Evolutionary conservation across 2,113 vertebrate genomes (phyloP).

Genomic region (Eira barbara): DNA sequence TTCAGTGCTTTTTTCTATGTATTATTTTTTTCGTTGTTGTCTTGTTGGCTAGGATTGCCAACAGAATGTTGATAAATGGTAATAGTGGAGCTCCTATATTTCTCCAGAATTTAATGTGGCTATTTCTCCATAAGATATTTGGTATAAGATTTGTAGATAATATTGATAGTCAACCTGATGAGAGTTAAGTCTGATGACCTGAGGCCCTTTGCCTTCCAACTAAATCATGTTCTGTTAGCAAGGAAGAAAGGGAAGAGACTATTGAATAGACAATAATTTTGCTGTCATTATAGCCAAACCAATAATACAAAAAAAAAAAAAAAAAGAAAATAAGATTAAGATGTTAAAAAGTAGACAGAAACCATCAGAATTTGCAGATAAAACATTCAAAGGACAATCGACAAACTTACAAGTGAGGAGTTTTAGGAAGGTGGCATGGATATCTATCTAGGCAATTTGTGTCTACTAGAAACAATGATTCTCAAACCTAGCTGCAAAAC

Average conservation of each 20-base stretch:
- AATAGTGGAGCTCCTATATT: background rate
- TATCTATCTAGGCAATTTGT: background rate
- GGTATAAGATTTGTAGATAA: background rate
- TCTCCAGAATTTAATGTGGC: background rate
- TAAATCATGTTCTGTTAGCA: background rate
- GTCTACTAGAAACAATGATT: background rate
- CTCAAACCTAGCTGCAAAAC: background rate
- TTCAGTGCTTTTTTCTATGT: background rate
- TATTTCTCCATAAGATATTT: background rate
- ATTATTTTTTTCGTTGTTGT: background rate
- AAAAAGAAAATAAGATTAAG: background rate
- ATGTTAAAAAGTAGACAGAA: background rate
- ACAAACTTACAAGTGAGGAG: background rate
- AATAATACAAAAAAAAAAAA: background rate
- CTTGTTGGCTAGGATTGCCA: background rate
- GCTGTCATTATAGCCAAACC: background rate
- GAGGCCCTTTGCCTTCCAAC: background rate
- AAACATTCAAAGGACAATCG: background rate
- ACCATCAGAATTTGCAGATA: background rate
- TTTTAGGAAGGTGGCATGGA: background rate
- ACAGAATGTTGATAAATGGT: background rate
- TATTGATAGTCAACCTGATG: background rate
- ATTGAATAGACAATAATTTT: background rate
- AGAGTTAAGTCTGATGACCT: background rate
- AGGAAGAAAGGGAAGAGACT: background rate